Evolutionary conservation across 1,140 invertebrate species (phyloP).

Genomic region (Rhopalosiphum padi): DNA sequence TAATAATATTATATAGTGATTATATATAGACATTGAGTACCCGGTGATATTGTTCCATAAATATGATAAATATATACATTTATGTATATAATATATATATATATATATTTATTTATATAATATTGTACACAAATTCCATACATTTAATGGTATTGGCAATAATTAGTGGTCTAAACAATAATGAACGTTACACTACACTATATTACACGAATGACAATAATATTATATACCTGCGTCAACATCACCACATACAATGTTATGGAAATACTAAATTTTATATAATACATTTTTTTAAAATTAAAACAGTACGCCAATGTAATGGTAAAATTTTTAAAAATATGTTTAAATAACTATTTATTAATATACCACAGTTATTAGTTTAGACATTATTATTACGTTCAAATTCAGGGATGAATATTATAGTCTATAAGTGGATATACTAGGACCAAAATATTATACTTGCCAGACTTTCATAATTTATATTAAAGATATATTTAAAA

Average conservation of each 20-base stretch:
- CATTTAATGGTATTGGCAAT: not conserved
- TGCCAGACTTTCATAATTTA: not conserved
- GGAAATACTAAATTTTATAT: not conserved
- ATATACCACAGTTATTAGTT: not conserved
- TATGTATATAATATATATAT: too few species aligned
- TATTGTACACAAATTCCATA: not conserved
- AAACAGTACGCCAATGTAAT: not conserved
- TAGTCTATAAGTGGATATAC: not conserved
- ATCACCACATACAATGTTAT: too few species aligned
- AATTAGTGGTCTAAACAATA: too few species aligned
- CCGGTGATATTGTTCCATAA: not conserved
- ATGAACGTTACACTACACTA: too few species aligned
- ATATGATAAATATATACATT: not conserved
- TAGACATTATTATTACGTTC: not conserved
- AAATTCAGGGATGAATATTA: not conserved
- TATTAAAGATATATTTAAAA: not conserved
- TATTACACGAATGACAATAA: too few species aligned
- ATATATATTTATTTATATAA: not conserved
- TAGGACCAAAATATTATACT: too few species aligned
- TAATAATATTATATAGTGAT: not conserved
- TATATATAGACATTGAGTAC: not conserved
- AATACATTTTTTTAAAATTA: not conserved
- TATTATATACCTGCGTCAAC: too few species aligned
- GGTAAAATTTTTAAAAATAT: not conserved
- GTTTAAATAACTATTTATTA: not conserved